Evolutionary conservation across 2,797 vertebrate genomes (phyloP).

Genomic region (Sylvia borin): DNA sequence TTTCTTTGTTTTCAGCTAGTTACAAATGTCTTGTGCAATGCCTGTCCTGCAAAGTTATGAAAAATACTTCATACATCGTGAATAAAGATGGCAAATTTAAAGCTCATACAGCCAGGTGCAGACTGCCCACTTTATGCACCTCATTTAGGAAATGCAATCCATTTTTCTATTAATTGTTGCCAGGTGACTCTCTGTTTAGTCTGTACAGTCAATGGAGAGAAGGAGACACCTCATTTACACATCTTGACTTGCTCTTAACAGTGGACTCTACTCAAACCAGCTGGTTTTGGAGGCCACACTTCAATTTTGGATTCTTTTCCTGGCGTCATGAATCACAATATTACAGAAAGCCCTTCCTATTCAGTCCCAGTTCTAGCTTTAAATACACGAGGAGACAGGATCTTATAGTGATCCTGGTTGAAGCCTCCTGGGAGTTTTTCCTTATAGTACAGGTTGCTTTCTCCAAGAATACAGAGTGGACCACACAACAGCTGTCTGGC

Average conservation of each 20-base stretch:
- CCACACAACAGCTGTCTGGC: neutral
- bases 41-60: constrained; percentile 41
- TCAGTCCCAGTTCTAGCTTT: neutral
- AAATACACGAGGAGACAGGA: neutral
- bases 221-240: constrained; percentile 69
- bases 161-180: constrained; percentile 65
- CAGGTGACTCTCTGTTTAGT: constrained; percentile 69
- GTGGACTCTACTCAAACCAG: constrained; percentile 30
- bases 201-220: constrained; percentile 56
- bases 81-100: constrained; percentile 49
- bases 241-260: constrained; percentile 36
- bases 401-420: neutral
- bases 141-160: constrained; percentile 66
- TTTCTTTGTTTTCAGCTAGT: constrained; percentile 64
- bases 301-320: constrained; percentile 7
- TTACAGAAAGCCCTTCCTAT: neutral
- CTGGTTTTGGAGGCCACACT: constrained; percentile 3
- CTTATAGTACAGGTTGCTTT: neutral
- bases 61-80: constrained; percentile 39
- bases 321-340: neutral
- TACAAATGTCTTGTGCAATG: constrained; percentile 59
- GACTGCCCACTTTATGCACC: constrained; percentile 60
- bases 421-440: neutral
- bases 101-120: constrained; percentile 53
- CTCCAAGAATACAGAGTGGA: neutral